Base-by-base conservation (phyloP, 2,113 vertebrate genomes). In the Dipodomys ordii region DNA sequence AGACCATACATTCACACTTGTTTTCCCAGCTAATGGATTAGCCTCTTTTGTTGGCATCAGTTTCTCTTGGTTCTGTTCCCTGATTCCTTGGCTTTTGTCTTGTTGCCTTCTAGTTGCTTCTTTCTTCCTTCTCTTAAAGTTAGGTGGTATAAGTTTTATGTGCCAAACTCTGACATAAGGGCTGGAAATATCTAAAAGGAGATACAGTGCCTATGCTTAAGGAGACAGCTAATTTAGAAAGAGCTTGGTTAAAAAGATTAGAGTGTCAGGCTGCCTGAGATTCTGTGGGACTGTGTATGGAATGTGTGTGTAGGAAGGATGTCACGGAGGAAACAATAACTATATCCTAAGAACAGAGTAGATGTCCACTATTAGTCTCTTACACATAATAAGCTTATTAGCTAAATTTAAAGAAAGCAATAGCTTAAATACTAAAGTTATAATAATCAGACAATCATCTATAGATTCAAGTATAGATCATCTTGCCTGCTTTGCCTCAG, bases 51-150 rank as follows among this genome's bases (percentile, higher is more conserved):
- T 83, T n/a, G 79, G 67, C 0, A 1, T 93, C 72, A 68, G 62
- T 95, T 92, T 95, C 72, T 95, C 30, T 91, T 86, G 88, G 77
- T 84, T 88, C 76, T n/a, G 79, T 3, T 91, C 5, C 67, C 53
- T 88, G 65, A 30, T 28, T 88, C 65, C 74, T 90, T 94, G 65
- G 67, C 79, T 94, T 90, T 4, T 88, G 16, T 91, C 57, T 23
- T 95, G 23, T 6, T 94, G 30, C 18, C 28, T 97, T 93, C 79
- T 25, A 92, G 0, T 64, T 12, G 65, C 25, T 92, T 87, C 64
- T 30, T 95, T 85, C 25, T 76, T 35, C n/a, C 35, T 76, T 85
- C 67, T 88, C 6, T 80, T 91, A 65, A 85, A 71, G 46, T 39
- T 92, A 88, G 82, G 46, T 85, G 60, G 74, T 69, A 85, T 57